Conservation (phyloP, 2,797 vertebrate genomes). For the Dermochelys coriacea region DNA sequence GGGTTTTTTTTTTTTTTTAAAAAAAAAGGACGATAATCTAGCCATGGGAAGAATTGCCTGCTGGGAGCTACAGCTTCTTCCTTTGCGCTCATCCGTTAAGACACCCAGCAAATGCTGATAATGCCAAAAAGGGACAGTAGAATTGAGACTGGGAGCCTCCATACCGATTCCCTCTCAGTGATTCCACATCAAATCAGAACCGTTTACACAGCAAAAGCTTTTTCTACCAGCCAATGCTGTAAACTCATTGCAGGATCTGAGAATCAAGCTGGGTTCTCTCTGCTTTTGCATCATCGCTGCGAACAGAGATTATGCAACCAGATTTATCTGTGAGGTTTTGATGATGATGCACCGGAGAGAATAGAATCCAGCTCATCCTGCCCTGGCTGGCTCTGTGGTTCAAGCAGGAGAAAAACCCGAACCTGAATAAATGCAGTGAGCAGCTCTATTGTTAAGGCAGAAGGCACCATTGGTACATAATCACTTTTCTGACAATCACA, state of each 20-base stretch:
- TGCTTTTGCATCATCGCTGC: fast-evolving
- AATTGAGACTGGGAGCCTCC: background rate
- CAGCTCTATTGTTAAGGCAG: background rate
- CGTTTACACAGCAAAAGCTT: background rate
- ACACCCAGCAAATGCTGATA: fast-evolving
- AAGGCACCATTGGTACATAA: background rate
- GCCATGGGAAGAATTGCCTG: background rate
- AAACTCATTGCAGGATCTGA: fast-evolving
- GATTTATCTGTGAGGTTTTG: background rate
- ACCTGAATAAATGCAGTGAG: background rate
- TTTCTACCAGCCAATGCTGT: background rate
- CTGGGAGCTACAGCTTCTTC: background rate
- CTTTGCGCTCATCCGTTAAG: background rate
- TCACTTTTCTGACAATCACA: background rate
- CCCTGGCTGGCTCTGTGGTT: background rate
- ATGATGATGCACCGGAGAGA: fast-evolving
- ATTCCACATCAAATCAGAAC: background rate
- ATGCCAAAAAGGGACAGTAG: background rate
- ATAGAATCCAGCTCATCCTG: background rate
- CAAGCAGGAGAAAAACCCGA: background rate
- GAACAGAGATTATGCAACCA: fast-evolving
- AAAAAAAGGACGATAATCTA: background rate
- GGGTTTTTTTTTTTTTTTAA: background rate
- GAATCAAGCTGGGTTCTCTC: fast-evolving
- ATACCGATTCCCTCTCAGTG: fast-evolving